A percentile compares a stretch with the other conserved stretches of the same genome.
These are phyloP conservation scores for Excalfactoria chinensis DNA, from an alignment of 2,113 vertebrate genomes.

Conservation along the genomic window DNA sequence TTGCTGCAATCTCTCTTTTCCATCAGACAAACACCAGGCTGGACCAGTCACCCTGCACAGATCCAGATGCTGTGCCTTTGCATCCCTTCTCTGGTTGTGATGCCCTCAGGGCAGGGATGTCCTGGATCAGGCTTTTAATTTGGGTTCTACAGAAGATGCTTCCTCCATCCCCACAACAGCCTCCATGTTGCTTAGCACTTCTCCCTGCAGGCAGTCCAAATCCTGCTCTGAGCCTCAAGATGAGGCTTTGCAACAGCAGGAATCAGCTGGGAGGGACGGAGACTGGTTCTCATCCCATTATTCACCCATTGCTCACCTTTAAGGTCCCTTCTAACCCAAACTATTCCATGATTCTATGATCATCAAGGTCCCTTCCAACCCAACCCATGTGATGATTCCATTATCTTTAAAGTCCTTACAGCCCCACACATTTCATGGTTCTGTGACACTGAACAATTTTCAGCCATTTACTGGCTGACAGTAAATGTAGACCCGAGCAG, in stretches of 20 bases:
- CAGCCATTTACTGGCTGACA: no score
- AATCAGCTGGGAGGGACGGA: not conserved
- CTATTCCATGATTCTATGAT: no score
- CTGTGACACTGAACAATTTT: not conserved
- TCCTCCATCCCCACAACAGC: not conserved
- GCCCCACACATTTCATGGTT: not conserved
- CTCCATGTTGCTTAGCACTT: not conserved
- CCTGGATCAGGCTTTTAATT: not conserved
- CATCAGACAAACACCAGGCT: not conserved
- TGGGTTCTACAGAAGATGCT: not conserved
- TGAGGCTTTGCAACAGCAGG: not conserved
- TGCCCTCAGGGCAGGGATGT: not conserved
- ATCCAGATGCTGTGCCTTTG: not conserved
- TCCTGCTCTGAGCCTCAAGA: not conserved
- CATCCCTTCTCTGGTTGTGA: not conserved
- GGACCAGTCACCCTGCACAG: not conserved
- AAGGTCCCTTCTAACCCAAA: not conserved
- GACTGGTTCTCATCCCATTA: accelerated
- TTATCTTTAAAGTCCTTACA: no score
- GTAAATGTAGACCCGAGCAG: not conserved
- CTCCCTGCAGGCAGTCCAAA: not conserved
- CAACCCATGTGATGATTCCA: not conserved
- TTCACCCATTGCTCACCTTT: not conserved
- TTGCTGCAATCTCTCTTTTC: not conserved
- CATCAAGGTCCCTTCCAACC: no score